A percentile compares a stretch with the other conserved stretches of the same genome.
phyloP scores from a whole-genome alignment of 2,113 vertebrate species.

The Ammodytes marinus region DNA sequence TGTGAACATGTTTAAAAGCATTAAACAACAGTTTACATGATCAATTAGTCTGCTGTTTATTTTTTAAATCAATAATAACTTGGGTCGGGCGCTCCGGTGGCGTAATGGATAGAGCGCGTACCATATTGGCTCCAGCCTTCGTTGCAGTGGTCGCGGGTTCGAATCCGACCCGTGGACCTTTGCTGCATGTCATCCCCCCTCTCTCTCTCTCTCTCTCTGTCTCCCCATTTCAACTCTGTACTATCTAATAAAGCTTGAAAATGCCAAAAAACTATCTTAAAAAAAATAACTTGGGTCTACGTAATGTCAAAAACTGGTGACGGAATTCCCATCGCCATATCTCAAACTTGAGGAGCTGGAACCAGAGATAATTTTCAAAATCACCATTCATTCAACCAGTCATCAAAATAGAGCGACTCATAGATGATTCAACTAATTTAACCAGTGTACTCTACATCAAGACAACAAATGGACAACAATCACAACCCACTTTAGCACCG shows the following conservation, averaged over 20 bases:
- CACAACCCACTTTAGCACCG: background rate
- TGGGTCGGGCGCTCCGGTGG: too few species aligned
- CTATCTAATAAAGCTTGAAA: too few species aligned
- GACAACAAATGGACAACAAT: background rate
- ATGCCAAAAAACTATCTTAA: too few species aligned
- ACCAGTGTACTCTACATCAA: background rate
- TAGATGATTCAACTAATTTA: background rate
- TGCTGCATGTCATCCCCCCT: too few species aligned
- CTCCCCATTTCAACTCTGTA: too few species aligned
- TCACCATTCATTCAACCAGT: background rate
- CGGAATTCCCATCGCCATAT: background rate
- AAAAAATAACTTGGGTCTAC: background rate
- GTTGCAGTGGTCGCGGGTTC: too few species aligned
- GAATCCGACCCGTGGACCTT: too few species aligned
- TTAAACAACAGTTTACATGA: background rate
- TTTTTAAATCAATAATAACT: background rate
- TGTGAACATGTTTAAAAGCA: background rate
- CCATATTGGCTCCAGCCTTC: too few species aligned
- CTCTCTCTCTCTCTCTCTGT: too few species aligned
- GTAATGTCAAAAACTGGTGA: background rate
- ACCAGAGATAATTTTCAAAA: background rate
- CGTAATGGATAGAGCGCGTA: too few species aligned
- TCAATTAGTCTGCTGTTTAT: background rate
- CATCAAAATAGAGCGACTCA: background rate
- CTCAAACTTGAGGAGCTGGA: background rate